Percentiles rank a stretch among this genome's conserved stretches.
These are phyloP conservation scores for Lasioglossum morio DNA, from an alignment of 2,888 invertebrate species.

Conservation along the genomic window DNA sequence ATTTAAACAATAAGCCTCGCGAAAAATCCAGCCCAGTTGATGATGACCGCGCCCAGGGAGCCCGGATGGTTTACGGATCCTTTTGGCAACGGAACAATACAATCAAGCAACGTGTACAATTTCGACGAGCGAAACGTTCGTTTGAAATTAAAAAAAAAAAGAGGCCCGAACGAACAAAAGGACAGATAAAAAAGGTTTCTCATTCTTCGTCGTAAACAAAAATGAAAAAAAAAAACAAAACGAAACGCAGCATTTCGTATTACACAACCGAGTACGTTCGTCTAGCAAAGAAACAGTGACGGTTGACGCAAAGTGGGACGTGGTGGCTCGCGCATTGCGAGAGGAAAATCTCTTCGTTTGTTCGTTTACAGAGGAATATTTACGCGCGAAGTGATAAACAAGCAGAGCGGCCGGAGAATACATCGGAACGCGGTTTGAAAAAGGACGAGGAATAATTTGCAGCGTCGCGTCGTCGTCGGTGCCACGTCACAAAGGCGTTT, in stretches of 20 bases:
- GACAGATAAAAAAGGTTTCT: background rate
- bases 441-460: constrained; percentile 33
- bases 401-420: background rate
- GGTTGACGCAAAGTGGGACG: background rate
- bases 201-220: background rate
- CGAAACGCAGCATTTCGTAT: background rate
- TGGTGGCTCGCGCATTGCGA: background rate
- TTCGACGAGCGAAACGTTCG: background rate
- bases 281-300: background rate
- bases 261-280: background rate
- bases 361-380: constrained; percentile 3
- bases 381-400: background rate
- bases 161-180: background rate
- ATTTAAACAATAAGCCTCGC: constrained; percentile 2
- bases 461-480: background rate
- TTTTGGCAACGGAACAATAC: background rate
- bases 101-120: background rate
- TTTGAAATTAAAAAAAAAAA: background rate
- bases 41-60: background rate
- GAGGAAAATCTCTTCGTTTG: background rate
- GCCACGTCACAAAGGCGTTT: constrained; percentile 2
- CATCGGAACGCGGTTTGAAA: constrained; percentile 14
- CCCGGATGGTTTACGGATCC: background rate
- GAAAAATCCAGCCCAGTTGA: background rate
- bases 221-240: background rate